A percentile compares a stretch with the other conserved stretches of the same genome.
phyloP scores from a whole-genome alignment of 1,140 invertebrate genomes.

The Hypsibius dujardini region DNA sequence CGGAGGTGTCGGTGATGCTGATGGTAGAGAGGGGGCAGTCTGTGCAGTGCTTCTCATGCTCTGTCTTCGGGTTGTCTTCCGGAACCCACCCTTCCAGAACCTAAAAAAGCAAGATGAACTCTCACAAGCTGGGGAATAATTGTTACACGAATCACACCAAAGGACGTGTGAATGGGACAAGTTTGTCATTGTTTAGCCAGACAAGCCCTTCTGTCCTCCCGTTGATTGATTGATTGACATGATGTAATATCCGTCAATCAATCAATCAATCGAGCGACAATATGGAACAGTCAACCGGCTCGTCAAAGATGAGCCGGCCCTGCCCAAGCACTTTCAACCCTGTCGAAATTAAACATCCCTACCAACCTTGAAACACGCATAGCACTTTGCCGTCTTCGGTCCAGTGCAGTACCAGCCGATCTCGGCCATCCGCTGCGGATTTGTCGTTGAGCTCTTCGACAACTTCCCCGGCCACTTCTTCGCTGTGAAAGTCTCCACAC shows the following conservation, averaged over 20 bases:
- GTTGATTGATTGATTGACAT: neutral
- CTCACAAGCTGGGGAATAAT: neutral
- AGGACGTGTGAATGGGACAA: neutral
- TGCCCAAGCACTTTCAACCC: neutral
- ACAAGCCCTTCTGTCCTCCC: neutral
- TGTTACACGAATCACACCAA: neutral
- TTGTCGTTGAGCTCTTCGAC: neutral
- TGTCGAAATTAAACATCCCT: neutral
- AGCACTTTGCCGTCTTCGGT: neutral
- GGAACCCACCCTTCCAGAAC: neutral
- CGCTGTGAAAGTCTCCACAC: neutral
- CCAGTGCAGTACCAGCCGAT: neutral
- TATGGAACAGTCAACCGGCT: neutral
- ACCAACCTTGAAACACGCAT: neutral
- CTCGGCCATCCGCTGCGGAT: neutral
- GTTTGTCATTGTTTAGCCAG: neutral
- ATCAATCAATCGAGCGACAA: no score
- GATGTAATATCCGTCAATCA: neutral
- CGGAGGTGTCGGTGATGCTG: neutral
- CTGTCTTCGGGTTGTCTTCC: neutral
- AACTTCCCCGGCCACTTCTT: neutral
- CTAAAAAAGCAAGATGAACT: neutral
- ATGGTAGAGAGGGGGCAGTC: neutral
- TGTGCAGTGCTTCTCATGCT: neutral
- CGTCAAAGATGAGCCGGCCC: no score